phyloP scores from a whole-genome alignment of 2,888 invertebrate species.

The Thymelicus sylvestris region DNA sequence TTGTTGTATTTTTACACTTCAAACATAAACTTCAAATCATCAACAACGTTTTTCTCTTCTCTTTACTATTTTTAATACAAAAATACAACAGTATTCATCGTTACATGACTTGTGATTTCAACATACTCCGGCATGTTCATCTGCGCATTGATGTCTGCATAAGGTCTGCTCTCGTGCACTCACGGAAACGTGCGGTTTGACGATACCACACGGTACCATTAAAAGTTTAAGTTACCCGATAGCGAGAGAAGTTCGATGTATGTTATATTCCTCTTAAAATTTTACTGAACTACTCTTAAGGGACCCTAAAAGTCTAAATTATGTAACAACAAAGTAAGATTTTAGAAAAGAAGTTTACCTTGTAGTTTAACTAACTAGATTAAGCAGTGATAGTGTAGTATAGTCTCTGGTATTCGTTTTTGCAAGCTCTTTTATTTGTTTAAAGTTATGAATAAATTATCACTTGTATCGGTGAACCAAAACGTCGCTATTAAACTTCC shows the following conservation, averaged over 20 bases:
- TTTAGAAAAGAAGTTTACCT: background rate
- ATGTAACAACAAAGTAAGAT: background rate
- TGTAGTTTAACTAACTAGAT: too few relatives aligned
- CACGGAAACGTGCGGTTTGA: conserved; percentile 25
- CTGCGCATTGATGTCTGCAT: conserved; percentile 13
- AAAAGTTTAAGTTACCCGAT: conserved; percentile 56
- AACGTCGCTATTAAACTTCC: too few relatives aligned
- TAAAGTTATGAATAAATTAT: too few relatives aligned
- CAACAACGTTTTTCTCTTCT: too few relatives aligned
- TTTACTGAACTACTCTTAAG: background rate
- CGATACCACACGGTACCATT: conserved; percentile 42
- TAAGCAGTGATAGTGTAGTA: too few relatives aligned
- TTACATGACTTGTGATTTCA: background rate
- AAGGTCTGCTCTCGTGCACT: conserved; percentile 12
- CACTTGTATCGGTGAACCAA: too few relatives aligned
- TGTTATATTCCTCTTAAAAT: conserved; percentile 9
- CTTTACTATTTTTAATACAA: too few relatives aligned
- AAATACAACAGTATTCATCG: too few relatives aligned
- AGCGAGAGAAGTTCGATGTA: conserved; percentile 40
- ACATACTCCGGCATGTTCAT: background rate
- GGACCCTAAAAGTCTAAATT: background rate
- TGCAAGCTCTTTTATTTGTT: too few relatives aligned
- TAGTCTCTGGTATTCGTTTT: too few relatives aligned
- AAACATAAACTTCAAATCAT: too few relatives aligned
- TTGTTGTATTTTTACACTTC: too few relatives aligned